Conservation (phyloP, 2,113 vertebrate species). For the Pluvialis apricaria region DNA sequence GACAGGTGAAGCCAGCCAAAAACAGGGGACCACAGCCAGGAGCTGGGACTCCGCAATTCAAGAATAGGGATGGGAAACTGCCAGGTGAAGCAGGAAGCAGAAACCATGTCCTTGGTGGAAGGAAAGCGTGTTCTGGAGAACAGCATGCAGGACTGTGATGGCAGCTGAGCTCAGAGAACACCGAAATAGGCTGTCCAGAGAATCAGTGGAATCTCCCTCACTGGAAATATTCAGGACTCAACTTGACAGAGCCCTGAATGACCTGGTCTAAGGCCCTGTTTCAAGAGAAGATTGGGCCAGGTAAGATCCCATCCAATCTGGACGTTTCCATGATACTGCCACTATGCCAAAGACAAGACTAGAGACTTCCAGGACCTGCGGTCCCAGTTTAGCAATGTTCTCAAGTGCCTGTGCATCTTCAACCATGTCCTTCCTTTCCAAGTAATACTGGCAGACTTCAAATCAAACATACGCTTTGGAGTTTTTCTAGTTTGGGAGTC, state of each 20-base stretch:
- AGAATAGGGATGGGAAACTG: neutral
- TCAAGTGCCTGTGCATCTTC: neutral
- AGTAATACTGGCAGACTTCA: neutral
- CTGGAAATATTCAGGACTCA: neutral
- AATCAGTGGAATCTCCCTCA: neutral
- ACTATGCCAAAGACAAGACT: neutral
- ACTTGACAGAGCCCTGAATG: neutral
- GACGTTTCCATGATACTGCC: neutral
- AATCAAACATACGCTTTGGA: neutral
- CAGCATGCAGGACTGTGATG: neutral
- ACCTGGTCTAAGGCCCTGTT: neutral
- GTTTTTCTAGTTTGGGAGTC: neutral
- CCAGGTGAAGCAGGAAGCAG: neutral
- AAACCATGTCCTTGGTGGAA: accelerated
- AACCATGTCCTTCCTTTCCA: neutral
- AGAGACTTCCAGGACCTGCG: neutral
- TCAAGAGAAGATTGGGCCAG: neutral
- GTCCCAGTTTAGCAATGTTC: neutral
- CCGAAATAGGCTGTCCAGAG: neutral
- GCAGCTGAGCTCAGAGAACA: neutral
- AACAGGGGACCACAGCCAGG: neutral
- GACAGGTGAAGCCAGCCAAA: neutral
- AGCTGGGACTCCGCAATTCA: neutral
- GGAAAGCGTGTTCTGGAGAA: neutral
- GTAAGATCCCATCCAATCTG: neutral